Evolutionary conservation across 2,888 invertebrate species (phyloP), one percentile per base, ranked within the genome.

Genomic region (Tortricodes alternella): DNA sequence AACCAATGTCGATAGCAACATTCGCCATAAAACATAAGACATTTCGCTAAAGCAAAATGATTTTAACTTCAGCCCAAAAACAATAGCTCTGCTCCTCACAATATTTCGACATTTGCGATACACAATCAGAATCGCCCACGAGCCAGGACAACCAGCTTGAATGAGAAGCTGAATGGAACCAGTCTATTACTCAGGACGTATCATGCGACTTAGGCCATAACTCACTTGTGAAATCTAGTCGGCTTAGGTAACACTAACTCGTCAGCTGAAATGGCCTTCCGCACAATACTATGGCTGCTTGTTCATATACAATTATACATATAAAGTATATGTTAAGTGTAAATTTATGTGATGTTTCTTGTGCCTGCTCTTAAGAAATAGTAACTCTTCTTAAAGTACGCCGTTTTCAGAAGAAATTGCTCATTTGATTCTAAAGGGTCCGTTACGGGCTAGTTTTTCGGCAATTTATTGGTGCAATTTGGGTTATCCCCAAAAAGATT

Each of bases 191-290:
- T 50, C 56, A 56, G 46, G 82, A 78, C 77, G 67, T 82, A 85
- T 85, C 83, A 77, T 71, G 64, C 67, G 72, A 70, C 76, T 80
- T 74, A 78, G 68, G 73, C 72, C 66, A 78, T 83, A 80, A 81
- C 71, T 82, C 76, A 82, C 62, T 85, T 83, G 78, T 71, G 73
- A 80, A 84, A 85, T 76, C 74, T 65, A 59, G 59, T 34, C 34
- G 23, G 53, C 34, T 46, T 35, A 46, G 23, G 58, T 41, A 39
- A 46, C 50, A 16, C 37, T 41, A 39, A 39, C 50, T 16, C 48
- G 37, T 39, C 50, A 44, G 9, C 35, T 43, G 52, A 35, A 52
- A 46, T 24, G 15, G 37, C 37, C 38, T 50, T 38, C 32, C 24
- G 23, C n/a, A 43, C 44, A n/a, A n/a, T n/a, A 35, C 24, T 23